A percentile compares a stretch with the other conserved stretches of the same genome.
These are phyloP conservation scores for Tachyglossus aculeatus DNA, from an alignment of 2,797 vertebrate genomes.

Conservation along the genomic window DNA sequence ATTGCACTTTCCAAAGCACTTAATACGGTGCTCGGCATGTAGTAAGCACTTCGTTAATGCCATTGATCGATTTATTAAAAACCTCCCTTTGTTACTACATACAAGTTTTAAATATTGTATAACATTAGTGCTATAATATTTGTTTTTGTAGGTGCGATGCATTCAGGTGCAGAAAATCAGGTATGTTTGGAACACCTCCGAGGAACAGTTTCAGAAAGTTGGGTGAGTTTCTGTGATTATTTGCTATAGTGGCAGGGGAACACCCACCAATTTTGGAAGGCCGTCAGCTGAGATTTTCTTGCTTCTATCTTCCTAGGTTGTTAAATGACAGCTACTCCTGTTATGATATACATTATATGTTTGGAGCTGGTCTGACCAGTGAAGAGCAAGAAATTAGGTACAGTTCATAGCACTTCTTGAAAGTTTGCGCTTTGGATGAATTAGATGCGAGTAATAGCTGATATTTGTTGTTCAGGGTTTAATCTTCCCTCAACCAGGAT, in stretches of 20 bases:
- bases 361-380: constrained; percentile 64
- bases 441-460: too few species aligned
- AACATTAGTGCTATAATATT: neutral
- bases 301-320: constrained; percentile 40
- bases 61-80: too few species aligned
- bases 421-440: neutral
- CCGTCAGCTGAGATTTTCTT: neutral
- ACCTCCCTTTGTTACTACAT: neutral
- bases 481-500: too few species aligned
- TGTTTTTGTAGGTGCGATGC: constrained; percentile 63
- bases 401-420: neutral
- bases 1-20: too few species aligned
- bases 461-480: too few species aligned
- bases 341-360: constrained; percentile 63
- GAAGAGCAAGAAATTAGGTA: constrained; percentile 73
- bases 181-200: constrained; percentile 69
- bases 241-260: neutral
- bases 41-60: neutral
- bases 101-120: neutral
- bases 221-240: constrained; percentile 61
- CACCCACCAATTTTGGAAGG: neutral
- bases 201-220: constrained; percentile 69
- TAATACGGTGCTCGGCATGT: too few species aligned
- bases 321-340: constrained; percentile 71
- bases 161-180: constrained; percentile 75